Base-by-base conservation (phyloP, 2,113 vertebrate species). In the Bostrychus sinensis region DNA sequence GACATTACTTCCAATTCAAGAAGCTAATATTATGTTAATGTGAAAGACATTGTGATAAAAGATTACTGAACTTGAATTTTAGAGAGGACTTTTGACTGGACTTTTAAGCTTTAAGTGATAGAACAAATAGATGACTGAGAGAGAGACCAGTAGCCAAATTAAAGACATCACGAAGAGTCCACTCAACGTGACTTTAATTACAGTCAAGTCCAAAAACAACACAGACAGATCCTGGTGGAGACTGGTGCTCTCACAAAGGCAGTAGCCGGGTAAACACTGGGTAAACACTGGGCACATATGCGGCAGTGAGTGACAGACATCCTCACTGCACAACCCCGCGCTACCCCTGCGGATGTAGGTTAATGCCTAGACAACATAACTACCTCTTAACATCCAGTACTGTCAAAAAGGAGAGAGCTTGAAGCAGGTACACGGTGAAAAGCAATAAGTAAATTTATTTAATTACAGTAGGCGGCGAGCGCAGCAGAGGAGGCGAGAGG, bases 131-230 rank as follows among this genome's bases (percentile, higher is more conserved):
- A 9, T 3, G n/a, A 37, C 8, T 2, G 30, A 38, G 12, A 11
- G 36, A 58, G 30, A 69, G 20, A 73, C 54, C 69, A 46, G 28
- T 14, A 55, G 39, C 26, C 7, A 43, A 55, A 25, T 56, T 54
- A 64, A 72, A 23, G 42, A 55, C 45, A 87, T 84, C 89, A 90
- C 76, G 75, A 82, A n/a, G 89, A 62, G 72, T 73, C 56, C 77
- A 64, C 73, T 45, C 70, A 62, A 69, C 75, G 34, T 78, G 86
- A 88, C 76, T 85, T 58, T 25, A 66, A 88, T 89, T 78, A 79
- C 56, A 82, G 62, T 60, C 12, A 67, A 68, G 38, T 56, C 43
- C 46, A 34, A 34, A n/a, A 10, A 8, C 32, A 57, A 67, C 20
- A 46, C 16, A 53, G 43, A 16, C 23, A 63, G 34, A 75, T 34